Base-by-base conservation (phyloP, 2,888 invertebrate species). In the Oeneis ivallda region DNA sequence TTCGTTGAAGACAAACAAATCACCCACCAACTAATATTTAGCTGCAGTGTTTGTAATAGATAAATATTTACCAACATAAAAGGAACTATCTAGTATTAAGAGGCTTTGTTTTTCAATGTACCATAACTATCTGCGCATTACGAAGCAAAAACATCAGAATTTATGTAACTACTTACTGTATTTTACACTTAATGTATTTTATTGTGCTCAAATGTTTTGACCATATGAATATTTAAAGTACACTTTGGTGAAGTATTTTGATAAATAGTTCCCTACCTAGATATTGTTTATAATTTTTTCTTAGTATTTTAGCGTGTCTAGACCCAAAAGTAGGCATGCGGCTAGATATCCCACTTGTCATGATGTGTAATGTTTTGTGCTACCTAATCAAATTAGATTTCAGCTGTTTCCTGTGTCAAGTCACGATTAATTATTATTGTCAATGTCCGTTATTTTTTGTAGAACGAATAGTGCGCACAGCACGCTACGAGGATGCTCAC, bases 401-500 rank as follows among this genome's bases (percentile, higher is more conserved):
- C 34, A 52, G 39, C 39, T 61, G 37, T 50, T 11, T 17, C 26
- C n/a, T 60, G 32, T 60, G 52, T 52, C 57, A 50, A 58, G 54
- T 60, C 50, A 62, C 62, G 41, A 49, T 54, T 70, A 71, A 70
- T 70, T 65, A n/a, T n/a, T n/a, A n/a, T n/a, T n/a, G n/a, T n/a
- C n/a, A n/a, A n/a, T n/a, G 64, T 69, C 43, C 50, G 19, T 60
- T 57, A 32, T 70, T 73, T 71, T 74, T 74, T 73, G 75, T 76
- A 76, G 49, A 60, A 34, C 47, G 37, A 15, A 37, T 45, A 60
- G 73, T 78, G 80, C 79, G 76, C 80, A 75, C 72, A 77, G 79
- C 80, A 79, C 79, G 82, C 78, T 74, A 26, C 26, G 26, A 26
- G 26, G 2, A 75, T 74, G 74, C 71, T 75, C 70, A 71, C 77